Conservation (phyloP, 64 coral and sea anemone genomes). For the Montipora capricornis region DNA sequence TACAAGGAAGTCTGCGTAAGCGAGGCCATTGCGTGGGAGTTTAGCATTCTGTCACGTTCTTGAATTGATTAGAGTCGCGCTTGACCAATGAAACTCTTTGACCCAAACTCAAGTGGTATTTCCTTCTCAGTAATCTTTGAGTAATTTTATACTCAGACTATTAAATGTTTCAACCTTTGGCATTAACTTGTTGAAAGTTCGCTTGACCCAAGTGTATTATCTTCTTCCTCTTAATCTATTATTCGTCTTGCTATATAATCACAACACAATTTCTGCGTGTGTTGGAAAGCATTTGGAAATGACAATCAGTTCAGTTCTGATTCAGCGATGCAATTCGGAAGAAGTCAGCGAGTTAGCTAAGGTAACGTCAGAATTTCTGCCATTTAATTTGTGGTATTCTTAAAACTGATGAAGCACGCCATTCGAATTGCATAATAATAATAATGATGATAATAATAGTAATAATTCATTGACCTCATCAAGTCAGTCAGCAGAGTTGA, state of each 20-base stretch:
- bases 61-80: neutral
- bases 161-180: constrained; percentile 60
- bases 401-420: neutral
- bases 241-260: neutral
- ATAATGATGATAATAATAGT: neutral
- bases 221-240: neutral
- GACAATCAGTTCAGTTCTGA: neutral
- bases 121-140: constrained; percentile 18
- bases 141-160: constrained; percentile 36
- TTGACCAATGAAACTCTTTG: constrained; percentile 21
- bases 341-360: neutral
- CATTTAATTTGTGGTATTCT: neutral
- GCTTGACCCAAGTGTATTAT: constrained; percentile 8
- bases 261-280: neutral
- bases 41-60: constrained; percentile 15
- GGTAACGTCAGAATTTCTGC: neutral
- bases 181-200: constrained; percentile 47
- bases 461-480: constrained; percentile 16
- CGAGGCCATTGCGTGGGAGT: neutral
- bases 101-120: constrained; percentile 38
- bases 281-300: neutral
- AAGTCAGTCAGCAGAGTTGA: neutral
- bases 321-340: neutral
- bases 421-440: neutral
- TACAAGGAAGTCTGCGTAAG: neutral